Evolutionary conservation across 1,140 invertebrate genomes (phyloP), one percentile per base, ranked within the genome.

Genomic region (Dolichoris vasculosae): DNA sequence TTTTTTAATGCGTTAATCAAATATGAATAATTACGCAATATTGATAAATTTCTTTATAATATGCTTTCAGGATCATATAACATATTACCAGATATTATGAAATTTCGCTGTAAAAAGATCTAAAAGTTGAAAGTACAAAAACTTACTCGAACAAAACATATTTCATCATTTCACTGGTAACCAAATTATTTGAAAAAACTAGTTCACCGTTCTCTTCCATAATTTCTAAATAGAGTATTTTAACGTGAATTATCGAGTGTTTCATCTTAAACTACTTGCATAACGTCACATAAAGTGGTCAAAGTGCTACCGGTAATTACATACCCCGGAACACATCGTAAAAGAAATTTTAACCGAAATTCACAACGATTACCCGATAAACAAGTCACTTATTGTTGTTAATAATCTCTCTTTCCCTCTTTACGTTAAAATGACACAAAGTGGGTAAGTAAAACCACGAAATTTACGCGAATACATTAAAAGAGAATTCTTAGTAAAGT

Each of bases 131-230:
- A 67, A 67, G 17, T 32, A 46, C 78, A 32, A 64, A 43, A 59
- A 63, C 32, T 40, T 30, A 69, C 13, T 15, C 17, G 81, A 55
- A 59, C 81, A 82, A 73, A 38, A 9, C 32, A 48, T n/a, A 17
- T 59, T 73, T 82, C 48, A 3, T 51, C 48, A 40, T 51, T 71
- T 48, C 6, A 13, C 64, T 32, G 30, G 43, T 82, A 82, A 69
- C 43, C 43, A 71, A 82, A 82, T 82, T 71, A 48, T 69, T 48
- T 17, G 64, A 71, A 77, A 82, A 48, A 71, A 82, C 46, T 35
- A 71, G 64, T 48, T 71, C 11, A 38, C 69, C 7, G 32, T 59
- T 59, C 75, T 59, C 46, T 38, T 69, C 43, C 30, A 35, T 55
- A 35, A 51, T 43, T 71, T 51, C 8, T 20, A 51, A 71, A 71